These are phyloP conservation scores for Torymus auratus DNA, from an alignment of 2,888 invertebrate genomes.

Conservation along the genomic window DNA sequence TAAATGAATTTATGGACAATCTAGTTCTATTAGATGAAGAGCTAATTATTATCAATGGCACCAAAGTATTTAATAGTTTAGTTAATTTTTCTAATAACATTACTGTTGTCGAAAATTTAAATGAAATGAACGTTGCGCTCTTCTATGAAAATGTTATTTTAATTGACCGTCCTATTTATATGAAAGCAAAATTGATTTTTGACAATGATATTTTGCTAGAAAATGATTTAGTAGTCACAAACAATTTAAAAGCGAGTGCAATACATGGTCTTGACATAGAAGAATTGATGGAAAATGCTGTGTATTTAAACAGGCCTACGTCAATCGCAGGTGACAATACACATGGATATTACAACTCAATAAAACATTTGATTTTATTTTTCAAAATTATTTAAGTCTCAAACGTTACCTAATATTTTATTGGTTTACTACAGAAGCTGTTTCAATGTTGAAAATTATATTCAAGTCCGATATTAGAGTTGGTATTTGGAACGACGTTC, in stretches of 20 bases:
- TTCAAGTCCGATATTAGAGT: slow-evolving; percentile 76
- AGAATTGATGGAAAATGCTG: slow-evolving; percentile 61
- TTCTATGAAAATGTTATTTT: slow-evolving; percentile 65
- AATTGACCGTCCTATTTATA: slow-evolving; percentile 61
- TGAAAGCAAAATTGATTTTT: slow-evolving; percentile 63
- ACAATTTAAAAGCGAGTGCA: slow-evolving; percentile 58
- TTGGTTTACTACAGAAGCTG: slow-evolving; percentile 70
- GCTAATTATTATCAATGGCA: slow-evolving; percentile 62
- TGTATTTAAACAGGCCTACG: slow-evolving; percentile 62
- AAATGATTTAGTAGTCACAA: slow-evolving; percentile 60
- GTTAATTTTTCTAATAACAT: slow-evolving; percentile 62
- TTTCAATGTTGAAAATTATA: slow-evolving; percentile 75
- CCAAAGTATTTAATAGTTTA: slow-evolving; percentile 62
- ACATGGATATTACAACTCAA: background rate
- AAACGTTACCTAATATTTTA: background rate
- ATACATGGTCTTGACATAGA: slow-evolving; percentile 64
- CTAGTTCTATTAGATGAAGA: slow-evolving; percentile 60
- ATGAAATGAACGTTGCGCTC: slow-evolving; percentile 63
- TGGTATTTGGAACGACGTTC: slow-evolving; percentile 76
- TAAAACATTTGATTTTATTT: slow-evolving; percentile 56
- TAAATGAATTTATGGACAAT: slow-evolving; percentile 61
- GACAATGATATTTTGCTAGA: slow-evolving; percentile 60
- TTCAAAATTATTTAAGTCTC: too few species aligned
- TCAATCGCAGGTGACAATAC: slow-evolving; percentile 61
- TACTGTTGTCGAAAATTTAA: slow-evolving; percentile 61